These are phyloP conservation scores for Cuculus canorus DNA, from an alignment of 2,797 vertebrate species.

Conservation along the genomic window DNA sequence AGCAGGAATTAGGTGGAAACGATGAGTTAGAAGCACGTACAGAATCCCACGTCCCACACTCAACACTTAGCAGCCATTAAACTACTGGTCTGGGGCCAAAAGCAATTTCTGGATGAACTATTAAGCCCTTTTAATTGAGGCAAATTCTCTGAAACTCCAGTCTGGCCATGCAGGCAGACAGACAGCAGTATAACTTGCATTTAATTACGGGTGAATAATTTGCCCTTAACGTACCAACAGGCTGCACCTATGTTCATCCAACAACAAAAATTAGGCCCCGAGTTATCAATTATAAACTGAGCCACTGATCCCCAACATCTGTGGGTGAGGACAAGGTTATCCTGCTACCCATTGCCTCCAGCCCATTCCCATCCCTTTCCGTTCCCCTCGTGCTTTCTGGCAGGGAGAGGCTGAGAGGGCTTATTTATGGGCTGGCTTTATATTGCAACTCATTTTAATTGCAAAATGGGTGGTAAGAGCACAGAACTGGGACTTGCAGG, in stretches of 20 bases:
- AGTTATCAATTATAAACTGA: not conserved
- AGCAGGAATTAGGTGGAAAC: not conserved
- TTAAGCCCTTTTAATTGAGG: not conserved
- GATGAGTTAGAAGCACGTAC: not conserved
- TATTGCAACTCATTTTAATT: not conserved
- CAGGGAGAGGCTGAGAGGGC: not conserved
- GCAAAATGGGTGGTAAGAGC: not conserved
- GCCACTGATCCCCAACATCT: not conserved
- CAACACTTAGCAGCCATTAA: not conserved
- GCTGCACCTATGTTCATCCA: not conserved
- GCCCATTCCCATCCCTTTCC: not conserved
- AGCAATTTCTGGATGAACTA: not conserved
- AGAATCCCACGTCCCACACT: not conserved
- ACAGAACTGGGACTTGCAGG: not conserved
- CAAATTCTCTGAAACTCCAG: not conserved
- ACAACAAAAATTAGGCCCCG: accelerated
- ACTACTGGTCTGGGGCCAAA: not conserved
- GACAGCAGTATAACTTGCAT: not conserved
- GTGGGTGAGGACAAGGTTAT: not conserved
- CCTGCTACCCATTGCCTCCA: not conserved
- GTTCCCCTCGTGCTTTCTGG: not conserved
- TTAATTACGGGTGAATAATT: not conserved
- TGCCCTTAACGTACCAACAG: not conserved
- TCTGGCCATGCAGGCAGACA: not conserved
- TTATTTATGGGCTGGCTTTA: not conserved